These are phyloP conservation scores for Geococcyx californianus DNA, from an alignment of 2,113 vertebrate genomes.

Conservation along the genomic window DNA sequence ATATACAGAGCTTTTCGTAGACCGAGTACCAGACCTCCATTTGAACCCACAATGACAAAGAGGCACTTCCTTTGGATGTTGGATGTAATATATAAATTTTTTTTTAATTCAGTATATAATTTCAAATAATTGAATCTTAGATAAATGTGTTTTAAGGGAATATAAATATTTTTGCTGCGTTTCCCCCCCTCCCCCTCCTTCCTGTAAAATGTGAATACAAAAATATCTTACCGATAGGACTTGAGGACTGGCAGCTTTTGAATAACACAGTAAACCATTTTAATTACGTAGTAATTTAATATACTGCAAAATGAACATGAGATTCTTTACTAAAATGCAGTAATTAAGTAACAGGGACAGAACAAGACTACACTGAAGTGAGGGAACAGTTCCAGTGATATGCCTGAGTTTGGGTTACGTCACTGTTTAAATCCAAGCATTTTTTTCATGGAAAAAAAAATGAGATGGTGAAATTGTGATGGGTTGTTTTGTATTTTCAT, in stretches of 20 bases:
- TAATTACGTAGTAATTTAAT: background rate
- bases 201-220: background rate
- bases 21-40: background rate
- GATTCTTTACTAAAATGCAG: background rate
- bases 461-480: background rate
- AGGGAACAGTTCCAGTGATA: background rate
- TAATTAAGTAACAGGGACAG: background rate
- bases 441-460: background rate
- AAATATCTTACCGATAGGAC: background rate
- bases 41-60: slow-evolving; percentile 79
- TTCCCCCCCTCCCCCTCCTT: no score
- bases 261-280: background rate
- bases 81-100: slow-evolving; percentile 69
- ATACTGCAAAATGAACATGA: background rate
- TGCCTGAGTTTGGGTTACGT: background rate
- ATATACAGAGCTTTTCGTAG: slow-evolving; percentile 73
- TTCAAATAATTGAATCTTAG: background rate
- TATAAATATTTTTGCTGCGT: background rate
- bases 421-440: background rate
- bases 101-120: background rate
- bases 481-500: background rate
- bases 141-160: background rate
- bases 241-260: background rate
- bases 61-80: slow-evolving; percentile 88
- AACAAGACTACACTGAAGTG: background rate